Conservation (phyloP, 2,113 vertebrate species). For the Hippocampus guttulatus region DNA sequence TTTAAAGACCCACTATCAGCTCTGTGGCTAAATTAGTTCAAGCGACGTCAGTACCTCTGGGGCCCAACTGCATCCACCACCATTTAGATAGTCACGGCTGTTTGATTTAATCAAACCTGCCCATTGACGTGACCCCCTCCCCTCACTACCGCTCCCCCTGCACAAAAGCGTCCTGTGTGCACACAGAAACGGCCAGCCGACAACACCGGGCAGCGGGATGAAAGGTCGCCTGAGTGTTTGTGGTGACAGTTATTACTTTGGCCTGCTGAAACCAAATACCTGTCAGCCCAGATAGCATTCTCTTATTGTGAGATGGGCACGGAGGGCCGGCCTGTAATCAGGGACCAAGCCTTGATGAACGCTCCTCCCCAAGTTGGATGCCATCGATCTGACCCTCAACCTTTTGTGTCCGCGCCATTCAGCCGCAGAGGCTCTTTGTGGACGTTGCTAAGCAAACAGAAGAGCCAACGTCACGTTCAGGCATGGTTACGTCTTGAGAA, state of each 20-base stretch:
- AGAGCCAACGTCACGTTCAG: neutral
- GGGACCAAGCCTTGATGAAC: conserved; percentile 46
- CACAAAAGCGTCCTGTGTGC: conserved; percentile 65
- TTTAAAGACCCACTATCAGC: conserved; percentile 44
- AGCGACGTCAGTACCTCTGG: conserved; percentile 45
- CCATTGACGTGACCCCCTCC: conserved; percentile 41
- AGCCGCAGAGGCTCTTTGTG: neutral
- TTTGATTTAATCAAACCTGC: conserved; percentile 66
- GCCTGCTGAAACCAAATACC: conserved; percentile 69
- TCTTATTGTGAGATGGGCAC: conserved; percentile 58
- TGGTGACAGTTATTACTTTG: conserved; percentile 69
- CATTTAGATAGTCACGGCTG: conserved; percentile 61
- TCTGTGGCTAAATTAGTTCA: conserved; percentile 44
- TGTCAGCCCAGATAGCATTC: conserved; percentile 66
- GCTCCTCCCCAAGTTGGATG: conserved; percentile 49
- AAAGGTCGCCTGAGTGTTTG: conserved; percentile 67
- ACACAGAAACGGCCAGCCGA: conserved; percentile 55
- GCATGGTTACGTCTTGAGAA: neutral
- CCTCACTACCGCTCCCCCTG: conserved; percentile 10
- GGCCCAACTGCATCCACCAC: conserved; percentile 37
- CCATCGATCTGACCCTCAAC: conserved; percentile 13
- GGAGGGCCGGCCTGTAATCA: conserved; percentile 61
- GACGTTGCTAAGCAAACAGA: conserved; percentile 10
- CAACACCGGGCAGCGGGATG: conserved; percentile 51
- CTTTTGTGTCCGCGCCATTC: conserved; percentile 27